Conservation (phyloP, 2,113 vertebrate species). For the Chaetodon trifascialis region DNA sequence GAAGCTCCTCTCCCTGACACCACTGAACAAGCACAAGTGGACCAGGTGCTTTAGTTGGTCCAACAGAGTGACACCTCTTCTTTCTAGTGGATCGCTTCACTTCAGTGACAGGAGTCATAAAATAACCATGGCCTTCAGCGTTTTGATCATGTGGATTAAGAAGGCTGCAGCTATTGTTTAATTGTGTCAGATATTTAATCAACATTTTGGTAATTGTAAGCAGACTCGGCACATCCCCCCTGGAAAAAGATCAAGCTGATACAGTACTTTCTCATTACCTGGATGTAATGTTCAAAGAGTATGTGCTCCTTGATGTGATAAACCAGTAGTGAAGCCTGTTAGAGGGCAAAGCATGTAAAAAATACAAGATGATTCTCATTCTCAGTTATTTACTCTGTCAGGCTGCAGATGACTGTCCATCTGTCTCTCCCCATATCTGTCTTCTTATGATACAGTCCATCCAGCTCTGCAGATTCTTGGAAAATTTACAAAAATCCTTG, state of each 20-base stretch:
- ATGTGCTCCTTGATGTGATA: background rate
- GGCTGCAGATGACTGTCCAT: background rate
- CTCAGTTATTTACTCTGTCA: slow-evolving; percentile 5
- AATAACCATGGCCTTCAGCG: background rate
- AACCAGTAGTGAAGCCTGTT: background rate
- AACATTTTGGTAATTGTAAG: background rate
- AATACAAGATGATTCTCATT: background rate
- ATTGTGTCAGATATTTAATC: background rate
- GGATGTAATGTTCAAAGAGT: background rate
- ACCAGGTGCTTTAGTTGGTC: background rate
- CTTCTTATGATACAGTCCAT: background rate
- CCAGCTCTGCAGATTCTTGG: background rate
- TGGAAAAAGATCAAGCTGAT: background rate
- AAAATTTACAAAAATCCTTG: background rate
- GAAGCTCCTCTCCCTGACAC: background rate
- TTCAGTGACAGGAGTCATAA: background rate
- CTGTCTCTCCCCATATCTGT: background rate
- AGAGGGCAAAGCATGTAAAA: background rate
- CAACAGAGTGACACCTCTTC: background rate
- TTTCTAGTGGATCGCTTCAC: background rate
- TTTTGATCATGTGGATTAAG: background rate
- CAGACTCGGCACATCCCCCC: background rate
- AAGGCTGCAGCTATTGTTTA: background rate
- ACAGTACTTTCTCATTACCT: background rate
- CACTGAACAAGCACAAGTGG: background rate